These are phyloP conservation scores for Syrphus vitripennis DNA, from an alignment of 2,888 invertebrate genomes.

Conservation along the genomic window DNA sequence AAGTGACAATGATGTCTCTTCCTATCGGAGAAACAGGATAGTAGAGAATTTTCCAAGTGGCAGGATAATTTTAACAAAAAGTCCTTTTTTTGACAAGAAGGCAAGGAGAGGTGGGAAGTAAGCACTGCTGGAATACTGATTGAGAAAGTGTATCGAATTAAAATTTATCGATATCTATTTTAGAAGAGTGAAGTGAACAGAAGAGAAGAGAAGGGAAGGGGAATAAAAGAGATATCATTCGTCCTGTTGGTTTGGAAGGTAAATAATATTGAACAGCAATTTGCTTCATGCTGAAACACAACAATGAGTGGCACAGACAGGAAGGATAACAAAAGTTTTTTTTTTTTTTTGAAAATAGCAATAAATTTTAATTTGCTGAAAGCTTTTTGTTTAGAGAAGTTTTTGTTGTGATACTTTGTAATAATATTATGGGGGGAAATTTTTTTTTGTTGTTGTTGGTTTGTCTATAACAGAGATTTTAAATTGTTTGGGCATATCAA, in stretches of 20 bases:
- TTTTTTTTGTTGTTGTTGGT: not conserved
- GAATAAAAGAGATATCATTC: not conserved
- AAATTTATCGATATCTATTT: constrained; percentile 33
- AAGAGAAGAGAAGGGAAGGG: not conserved
- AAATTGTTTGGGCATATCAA: not conserved
- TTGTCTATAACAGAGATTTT: not conserved
- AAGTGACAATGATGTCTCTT: not conserved
- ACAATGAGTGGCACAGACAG: constrained; percentile 17
- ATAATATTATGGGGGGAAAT: not conserved
- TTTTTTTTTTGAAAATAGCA: constrained; percentile 43
- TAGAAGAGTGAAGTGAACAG: not conserved
- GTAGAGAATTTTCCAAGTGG: constrained; percentile 37
- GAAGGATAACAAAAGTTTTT: constrained; percentile 36
- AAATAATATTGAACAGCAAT: constrained; percentile 20
- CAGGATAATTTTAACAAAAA: constrained; percentile 49
- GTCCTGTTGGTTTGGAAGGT: not conserved
- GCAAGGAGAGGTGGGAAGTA: constrained; percentile 4
- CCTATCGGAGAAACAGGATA: not conserved
- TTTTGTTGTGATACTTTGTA: not conserved
- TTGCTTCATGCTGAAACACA: not conserved
- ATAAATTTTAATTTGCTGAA: constrained; percentile 63
- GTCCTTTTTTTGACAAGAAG: no score
- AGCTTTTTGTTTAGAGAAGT: constrained; percentile 45
- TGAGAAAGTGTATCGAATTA: constrained; percentile 47
- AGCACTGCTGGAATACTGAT: constrained; percentile 30